Base-by-base conservation (phyloP, 53 echinoderm and acorn worm genomes). In the Henricia sp. region DNA sequence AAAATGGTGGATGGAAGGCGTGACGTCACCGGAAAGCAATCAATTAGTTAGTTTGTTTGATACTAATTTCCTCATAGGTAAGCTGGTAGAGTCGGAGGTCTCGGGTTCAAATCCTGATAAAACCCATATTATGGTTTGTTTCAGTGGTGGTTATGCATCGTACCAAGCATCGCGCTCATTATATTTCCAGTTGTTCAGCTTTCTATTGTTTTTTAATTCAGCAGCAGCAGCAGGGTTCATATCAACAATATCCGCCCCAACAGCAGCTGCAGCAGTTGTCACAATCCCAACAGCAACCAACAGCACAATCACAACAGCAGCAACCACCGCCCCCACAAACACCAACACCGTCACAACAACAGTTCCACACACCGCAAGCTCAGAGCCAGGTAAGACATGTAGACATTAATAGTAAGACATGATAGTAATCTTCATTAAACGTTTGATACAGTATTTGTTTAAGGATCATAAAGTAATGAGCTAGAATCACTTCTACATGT, bases 321-420 rank as follows among this genome's bases (percentile, higher is more conserved):
- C 42, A 60, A 46, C 78, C 41, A 43, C 62, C 13, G 2, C 70
- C 13, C 23, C 70, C 25, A 20, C 77, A 35, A 57, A 38, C 23
- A 27, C 78, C 14, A 32, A 44, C 42, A 43, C 77, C 24, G 30
- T 64, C 43, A 20, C 78, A 78, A 23, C 78, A 62, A 34, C 78
- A 48, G n/a, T 78, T 56, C 35, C 78, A 60, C 46, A 62, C 63
- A 21, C 63, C 37, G 33, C 78, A 78, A 11, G 5, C 43, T 44
- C 78, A 78, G 58, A 35, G 78, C 78, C 78, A 46, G 78, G 78
- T 78, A 64, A 63, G 50, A 46, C n/a, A n/a, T n/a, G n/a, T n/a
- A n/a, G n/a, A n/a, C n/a, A n/a, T n/a, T n/a, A n/a, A n/a, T n/a
- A n/a, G n/a, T n/a, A n/a, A n/a, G n/a, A n/a, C n/a, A n/a, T n/a